Conservation (phyloP, 2,113 vertebrate genomes). For the Etheostoma cragini region DNA sequence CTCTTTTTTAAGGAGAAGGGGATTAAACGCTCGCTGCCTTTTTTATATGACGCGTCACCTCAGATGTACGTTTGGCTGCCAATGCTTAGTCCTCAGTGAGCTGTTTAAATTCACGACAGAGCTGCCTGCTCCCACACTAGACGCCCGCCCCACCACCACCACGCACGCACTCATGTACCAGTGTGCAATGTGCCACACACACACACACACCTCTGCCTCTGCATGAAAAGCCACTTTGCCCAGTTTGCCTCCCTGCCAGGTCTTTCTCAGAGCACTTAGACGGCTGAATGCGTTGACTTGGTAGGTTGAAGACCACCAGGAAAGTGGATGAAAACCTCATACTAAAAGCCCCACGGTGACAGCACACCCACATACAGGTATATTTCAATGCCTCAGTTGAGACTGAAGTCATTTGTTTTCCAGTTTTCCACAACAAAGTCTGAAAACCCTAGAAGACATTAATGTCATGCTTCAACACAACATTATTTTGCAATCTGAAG, state of each 20-base stretch:
- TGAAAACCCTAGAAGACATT: conserved; percentile 51
- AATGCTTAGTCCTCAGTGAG: conserved; percentile 49
- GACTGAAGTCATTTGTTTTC: conserved; percentile 53
- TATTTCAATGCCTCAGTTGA: conserved; percentile 55
- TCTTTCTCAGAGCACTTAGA: conserved; percentile 44
- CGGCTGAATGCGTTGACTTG: conserved; percentile 43
- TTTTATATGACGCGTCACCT: conserved; percentile 69
- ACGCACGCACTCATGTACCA: conserved; percentile 12
- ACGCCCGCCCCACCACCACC: background rate
- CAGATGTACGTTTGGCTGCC: conserved; percentile 57
- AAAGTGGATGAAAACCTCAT: conserved; percentile 60
- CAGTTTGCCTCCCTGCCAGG: conserved; percentile 52
- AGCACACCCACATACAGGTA: conserved; percentile 64
- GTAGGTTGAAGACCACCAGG: conserved; percentile 70
- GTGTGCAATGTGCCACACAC: conserved; percentile 42
- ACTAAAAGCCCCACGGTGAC: conserved; percentile 46
- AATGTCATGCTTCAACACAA: conserved; percentile 50
- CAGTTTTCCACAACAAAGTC: conserved; percentile 60
- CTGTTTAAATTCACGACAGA: conserved; percentile 65
- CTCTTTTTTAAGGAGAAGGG: conserved; percentile 40
- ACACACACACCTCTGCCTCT: conserved; percentile 38
- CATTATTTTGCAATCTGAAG: conserved; percentile 46
- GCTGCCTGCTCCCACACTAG: conserved; percentile 41
- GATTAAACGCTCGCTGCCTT: conserved; percentile 67
- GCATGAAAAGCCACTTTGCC: conserved; percentile 52